These are phyloP conservation scores for Phataginus tricuspis DNA, from an alignment of 2,797 vertebrate genomes.

Conservation along the genomic window DNA sequence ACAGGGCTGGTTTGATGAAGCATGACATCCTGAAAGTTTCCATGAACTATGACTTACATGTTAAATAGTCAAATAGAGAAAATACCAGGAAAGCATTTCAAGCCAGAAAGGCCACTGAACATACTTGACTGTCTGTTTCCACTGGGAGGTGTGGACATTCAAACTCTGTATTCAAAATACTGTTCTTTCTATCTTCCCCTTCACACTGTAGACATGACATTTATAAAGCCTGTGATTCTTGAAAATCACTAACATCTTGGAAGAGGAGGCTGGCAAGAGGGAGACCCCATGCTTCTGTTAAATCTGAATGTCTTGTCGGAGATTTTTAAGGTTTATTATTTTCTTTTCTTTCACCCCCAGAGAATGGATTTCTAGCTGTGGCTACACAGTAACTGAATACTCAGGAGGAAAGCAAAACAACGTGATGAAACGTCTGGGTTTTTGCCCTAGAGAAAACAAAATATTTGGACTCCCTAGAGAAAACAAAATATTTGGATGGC, in stretches of 20 bases:
- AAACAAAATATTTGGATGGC: not conserved
- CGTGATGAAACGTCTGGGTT: not conserved
- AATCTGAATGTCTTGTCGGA: not conserved
- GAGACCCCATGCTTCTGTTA: rapidly evolving
- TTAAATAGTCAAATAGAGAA: not conserved
- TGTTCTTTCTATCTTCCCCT: not conserved
- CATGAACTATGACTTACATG: not conserved
- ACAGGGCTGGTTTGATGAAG: not conserved
- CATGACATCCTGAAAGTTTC: not conserved
- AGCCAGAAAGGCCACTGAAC: not conserved
- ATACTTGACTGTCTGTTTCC: not conserved
- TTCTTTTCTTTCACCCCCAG: not conserved
- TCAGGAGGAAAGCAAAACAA: not conserved
- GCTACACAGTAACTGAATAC: not conserved
- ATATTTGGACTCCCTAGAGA: not conserved
- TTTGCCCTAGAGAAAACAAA: not conserved
- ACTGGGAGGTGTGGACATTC: not conserved
- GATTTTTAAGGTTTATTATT: not conserved
- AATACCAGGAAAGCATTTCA: not conserved
- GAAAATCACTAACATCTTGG: not conserved
- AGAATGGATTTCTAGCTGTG: not conserved
- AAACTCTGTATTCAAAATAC: not conserved
- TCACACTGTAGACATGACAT: not conserved
- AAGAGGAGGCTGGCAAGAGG: not conserved
- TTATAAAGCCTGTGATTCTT: not conserved